Percentiles rank a stretch among this genome's conserved stretches.
Conservation (phyloP, 1,140 invertebrate species). For the Lamellibrachia luymesi region DNA sequence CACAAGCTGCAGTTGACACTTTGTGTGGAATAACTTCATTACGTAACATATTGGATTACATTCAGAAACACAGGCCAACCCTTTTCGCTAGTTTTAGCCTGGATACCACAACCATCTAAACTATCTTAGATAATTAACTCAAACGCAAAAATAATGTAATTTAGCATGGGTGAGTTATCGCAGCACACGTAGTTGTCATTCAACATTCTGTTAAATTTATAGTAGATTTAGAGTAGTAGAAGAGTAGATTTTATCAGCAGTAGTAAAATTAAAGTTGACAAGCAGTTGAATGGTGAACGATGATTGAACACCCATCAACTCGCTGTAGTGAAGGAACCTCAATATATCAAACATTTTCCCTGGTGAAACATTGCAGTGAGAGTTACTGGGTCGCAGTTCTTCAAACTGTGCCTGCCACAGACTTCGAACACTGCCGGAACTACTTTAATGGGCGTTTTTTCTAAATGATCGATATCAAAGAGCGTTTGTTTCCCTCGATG, state of each 20-base stretch:
- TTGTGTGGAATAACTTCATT: too few relatives aligned
- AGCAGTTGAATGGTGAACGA: neutral
- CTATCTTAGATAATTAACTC: neutral
- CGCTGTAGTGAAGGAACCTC: neutral
- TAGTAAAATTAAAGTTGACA: neutral
- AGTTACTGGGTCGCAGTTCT: neutral
- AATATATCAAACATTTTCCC: neutral
- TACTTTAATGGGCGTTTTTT: neutral
- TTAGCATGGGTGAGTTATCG: neutral
- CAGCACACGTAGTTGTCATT: neutral
- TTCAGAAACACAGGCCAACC: too few relatives aligned
- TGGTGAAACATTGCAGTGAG: neutral
- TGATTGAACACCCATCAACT: neutral
- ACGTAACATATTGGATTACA: too few relatives aligned
- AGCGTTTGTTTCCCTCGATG: neutral
- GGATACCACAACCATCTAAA: neutral
- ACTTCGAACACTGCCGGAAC: neutral
- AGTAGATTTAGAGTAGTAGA: neutral
- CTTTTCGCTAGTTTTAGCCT: too few relatives aligned
- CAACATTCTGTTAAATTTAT: neutral
- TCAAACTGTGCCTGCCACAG: neutral
- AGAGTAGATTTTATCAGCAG: neutral
- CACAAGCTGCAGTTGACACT: too few relatives aligned
- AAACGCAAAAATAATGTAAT: neutral
- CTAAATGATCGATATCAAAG: neutral